Percentiles rank a stretch among this genome's conserved stretches.
Conservation (phyloP, 2,888 invertebrate genomes). For the Cantharis flavilabris region DNA sequence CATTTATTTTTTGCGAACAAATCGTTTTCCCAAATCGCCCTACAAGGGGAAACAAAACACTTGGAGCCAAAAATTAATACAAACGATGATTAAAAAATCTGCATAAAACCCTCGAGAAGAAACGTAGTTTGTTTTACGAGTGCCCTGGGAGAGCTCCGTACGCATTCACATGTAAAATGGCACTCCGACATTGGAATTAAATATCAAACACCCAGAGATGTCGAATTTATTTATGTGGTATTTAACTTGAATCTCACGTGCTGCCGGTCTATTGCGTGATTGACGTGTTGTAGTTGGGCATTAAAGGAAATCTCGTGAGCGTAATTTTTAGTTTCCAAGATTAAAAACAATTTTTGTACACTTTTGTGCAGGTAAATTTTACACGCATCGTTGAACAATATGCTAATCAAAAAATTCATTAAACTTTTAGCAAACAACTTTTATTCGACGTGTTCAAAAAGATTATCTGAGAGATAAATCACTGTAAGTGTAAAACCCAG, state of each 20-base stretch:
- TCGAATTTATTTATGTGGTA: conserved; percentile 28
- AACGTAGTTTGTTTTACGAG: conserved; percentile 39
- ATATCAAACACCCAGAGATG: conserved; percentile 37
- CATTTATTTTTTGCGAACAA: background rate
- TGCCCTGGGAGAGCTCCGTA: conserved; percentile 38
- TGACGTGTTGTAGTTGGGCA: conserved; percentile 15
- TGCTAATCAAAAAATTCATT: conserved; percentile 3
- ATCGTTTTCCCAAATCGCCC: background rate
- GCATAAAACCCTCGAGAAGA: conserved; percentile 41
- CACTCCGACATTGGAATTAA: conserved; percentile 39
- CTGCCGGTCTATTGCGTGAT: conserved; percentile 20
- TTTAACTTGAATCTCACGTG: conserved; percentile 19
- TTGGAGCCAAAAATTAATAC: conserved; percentile 45
- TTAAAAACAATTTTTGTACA: conserved; percentile 17
- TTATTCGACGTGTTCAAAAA: background rate
- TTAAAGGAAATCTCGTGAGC: conserved; percentile 15
- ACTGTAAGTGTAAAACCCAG: background rate
- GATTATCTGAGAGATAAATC: background rate
- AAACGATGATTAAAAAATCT: conserved; percentile 49
- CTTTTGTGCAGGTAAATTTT: background rate
- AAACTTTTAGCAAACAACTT: conserved; percentile 3
- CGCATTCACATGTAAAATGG: conserved; percentile 43
- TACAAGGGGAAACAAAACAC: conserved; percentile 24
- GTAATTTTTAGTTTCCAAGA: conserved; percentile 12
- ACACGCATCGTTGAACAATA: conserved; percentile 7